Evolutionary conservation across 2,113 vertebrate genomes (phyloP), one percentile per base, ranked within the genome.

Genomic region (Nematolebias whitei): DNA sequence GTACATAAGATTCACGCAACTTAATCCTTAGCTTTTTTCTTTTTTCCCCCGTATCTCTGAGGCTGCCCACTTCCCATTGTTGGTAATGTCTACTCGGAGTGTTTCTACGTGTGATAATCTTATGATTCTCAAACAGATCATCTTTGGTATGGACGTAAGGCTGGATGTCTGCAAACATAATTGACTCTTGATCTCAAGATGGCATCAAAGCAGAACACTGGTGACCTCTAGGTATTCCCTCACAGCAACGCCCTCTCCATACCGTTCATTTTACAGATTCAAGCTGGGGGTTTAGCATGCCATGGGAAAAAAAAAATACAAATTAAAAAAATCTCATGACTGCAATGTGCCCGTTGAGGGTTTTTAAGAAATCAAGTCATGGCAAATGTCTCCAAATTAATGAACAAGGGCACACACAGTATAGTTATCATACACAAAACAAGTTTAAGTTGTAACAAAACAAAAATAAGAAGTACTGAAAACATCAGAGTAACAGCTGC

Each of bases 101-200:
- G 71, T 76, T 84, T 85, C 65, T 68, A 74, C 26, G 58, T 74
- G 83, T 74, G 69, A 75, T 89, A 84, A 91, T 84, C 77, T 84
- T 74, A 55, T 74, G 66, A 79, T 78, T 84, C 77, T 85, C 71
- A 53, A 79, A 88, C 76, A 79, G 84, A 80, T 85, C 67, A 68
- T 92, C 92, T 93, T 92, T 92, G 92, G 92, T 89, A 89, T 89
- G 89, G 86, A 92, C 75, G 84, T 90, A 89, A 91, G 91, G 87
- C 89, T 82, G 80, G 81, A 76, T 83, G 70, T 79, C 73, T 45
- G 49, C 71, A 72, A 85, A 84, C 63, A 75, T 50, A 51, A 56
- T 63, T 63, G 78, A 58, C 54, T 61, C 77, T 74, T 63, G 68
- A 83, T 81, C 72, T 80, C 80, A 49, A 76, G 87, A 76, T 85